Percentiles rank a stretch among this genome's conserved stretches.
Conservation (phyloP, 2,113 vertebrate genomes). For the Polyodon spathula region DNA sequence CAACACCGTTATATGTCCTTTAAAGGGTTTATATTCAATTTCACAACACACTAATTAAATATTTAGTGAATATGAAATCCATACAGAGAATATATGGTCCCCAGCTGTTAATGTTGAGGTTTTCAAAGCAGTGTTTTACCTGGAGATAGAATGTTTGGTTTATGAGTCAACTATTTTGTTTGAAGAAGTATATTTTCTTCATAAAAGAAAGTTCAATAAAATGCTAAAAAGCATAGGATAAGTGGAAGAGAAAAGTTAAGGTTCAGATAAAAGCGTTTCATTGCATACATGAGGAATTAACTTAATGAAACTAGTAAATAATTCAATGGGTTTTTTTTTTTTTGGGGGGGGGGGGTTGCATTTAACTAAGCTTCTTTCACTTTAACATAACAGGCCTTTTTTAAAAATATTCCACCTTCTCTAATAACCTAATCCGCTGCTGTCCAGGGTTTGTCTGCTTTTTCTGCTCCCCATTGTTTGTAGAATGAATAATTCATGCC, state of each 20-base stretch:
- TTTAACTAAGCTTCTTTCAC: conserved; percentile 23
- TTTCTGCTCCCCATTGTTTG: conserved; percentile 41
- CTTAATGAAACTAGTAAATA: conserved; percentile 44
- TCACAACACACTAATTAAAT: conserved; percentile 51
- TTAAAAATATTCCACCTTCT: conserved; percentile 7
- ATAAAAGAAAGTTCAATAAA: neutral
- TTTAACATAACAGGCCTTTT: conserved; percentile 14
- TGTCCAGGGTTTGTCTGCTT: conserved; percentile 26
- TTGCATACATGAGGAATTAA: conserved; percentile 30
- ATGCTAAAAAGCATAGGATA: neutral
- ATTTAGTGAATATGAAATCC: conserved; percentile 52
- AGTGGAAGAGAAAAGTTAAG: no score
- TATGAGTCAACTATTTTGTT: conserved; percentile 26
- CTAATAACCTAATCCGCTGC: conserved; percentile 34
- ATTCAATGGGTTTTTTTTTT: conserved; percentile 39
- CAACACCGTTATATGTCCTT: no score
- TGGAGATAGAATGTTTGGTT: neutral
- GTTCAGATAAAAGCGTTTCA: neutral
- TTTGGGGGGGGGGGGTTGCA: no score
- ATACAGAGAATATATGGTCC: conserved; percentile 31
- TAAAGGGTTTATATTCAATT: conserved; percentile 40
- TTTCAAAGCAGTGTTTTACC: neutral
- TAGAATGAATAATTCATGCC: conserved; percentile 49
- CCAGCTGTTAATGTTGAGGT: conserved; percentile 44
- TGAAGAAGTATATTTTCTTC: conserved; percentile 10